Evolutionary conservation across 2,113 vertebrate genomes (phyloP).

Genomic region (Callorhinus ursinus): DNA sequence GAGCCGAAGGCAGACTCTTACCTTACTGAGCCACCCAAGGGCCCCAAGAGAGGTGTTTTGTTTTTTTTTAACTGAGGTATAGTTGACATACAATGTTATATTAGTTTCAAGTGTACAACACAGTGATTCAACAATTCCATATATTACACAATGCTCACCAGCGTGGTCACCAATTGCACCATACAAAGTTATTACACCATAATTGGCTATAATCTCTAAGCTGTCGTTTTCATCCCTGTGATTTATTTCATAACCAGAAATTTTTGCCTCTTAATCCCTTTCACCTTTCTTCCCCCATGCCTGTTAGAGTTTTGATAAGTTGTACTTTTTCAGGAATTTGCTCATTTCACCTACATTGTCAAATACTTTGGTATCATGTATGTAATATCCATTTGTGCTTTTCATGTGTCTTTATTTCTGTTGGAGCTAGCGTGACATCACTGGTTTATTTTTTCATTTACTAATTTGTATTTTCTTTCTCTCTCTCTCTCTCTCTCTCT

Average conservation of each 20-base stretch:
- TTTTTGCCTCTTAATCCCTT: neutral
- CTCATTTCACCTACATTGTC: neutral
- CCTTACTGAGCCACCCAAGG: neutral
- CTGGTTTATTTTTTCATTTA: neutral
- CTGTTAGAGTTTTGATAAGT: neutral
- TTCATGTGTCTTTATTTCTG: neutral
- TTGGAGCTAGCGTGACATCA: neutral
- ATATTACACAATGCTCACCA: neutral
- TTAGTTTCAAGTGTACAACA: neutral
- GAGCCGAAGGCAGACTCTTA: neutral
- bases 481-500: neutral
- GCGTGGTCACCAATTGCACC: neutral
- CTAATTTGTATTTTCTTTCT: neutral
- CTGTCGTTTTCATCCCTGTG: neutral
- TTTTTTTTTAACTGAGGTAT: neutral
- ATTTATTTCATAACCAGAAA: neutral
- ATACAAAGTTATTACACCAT: neutral
- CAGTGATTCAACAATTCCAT: neutral
- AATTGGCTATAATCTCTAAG: neutral
- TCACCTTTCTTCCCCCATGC: neutral
- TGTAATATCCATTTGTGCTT: neutral
- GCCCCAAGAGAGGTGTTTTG: neutral
- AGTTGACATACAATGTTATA: neutral
- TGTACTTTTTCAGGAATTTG: neutral
- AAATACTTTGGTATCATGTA: neutral